These are phyloP conservation scores for Macquaria australasica DNA, from an alignment of 2,113 vertebrate species.

Conservation along the genomic window DNA sequence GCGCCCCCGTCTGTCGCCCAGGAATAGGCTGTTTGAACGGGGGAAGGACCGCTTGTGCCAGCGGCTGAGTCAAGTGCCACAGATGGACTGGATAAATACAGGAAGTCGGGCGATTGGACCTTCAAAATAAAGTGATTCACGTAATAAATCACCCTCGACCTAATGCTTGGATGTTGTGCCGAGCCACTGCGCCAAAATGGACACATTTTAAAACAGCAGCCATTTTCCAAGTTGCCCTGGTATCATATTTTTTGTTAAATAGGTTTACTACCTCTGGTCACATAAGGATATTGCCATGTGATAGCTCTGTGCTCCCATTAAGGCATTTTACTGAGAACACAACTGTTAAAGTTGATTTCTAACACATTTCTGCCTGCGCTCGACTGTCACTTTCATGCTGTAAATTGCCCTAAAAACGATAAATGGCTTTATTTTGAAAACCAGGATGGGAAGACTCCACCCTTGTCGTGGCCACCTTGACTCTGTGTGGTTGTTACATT, in stretches of 20 bases:
- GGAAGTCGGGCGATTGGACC: conserved; percentile 33
- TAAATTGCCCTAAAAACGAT: neutral
- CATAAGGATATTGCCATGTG: accelerated
- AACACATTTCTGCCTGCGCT: accelerated
- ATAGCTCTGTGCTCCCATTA: neutral
- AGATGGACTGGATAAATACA: neutral
- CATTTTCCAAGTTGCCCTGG: neutral
- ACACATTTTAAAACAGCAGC: neutral
- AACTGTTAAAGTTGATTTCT: neutral
- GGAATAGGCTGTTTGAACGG: conserved; percentile 75
- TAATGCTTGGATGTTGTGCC: too few relatives aligned
- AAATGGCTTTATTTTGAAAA: conserved; percentile 67
- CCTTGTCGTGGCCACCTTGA: conserved; percentile 8
- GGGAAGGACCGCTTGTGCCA: conserved; percentile 68
- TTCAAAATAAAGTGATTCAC: conserved; percentile 59
- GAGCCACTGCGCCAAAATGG: neutral
- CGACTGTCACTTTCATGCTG: neutral
- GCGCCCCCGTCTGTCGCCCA: conserved; percentile 79
- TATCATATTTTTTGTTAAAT: neutral
- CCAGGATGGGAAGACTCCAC: accelerated
- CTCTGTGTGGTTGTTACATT: conserved; percentile 58
- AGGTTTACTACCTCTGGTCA: neutral
- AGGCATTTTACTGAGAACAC: neutral
- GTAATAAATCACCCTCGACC: neutral
- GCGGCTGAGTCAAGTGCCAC: conserved; percentile 56